A percentile compares a stretch with the other conserved stretches of the same genome.
These are phyloP conservation scores for Maniola jurtina DNA, from an alignment of 1,140 invertebrate species.

Conservation along the genomic window DNA sequence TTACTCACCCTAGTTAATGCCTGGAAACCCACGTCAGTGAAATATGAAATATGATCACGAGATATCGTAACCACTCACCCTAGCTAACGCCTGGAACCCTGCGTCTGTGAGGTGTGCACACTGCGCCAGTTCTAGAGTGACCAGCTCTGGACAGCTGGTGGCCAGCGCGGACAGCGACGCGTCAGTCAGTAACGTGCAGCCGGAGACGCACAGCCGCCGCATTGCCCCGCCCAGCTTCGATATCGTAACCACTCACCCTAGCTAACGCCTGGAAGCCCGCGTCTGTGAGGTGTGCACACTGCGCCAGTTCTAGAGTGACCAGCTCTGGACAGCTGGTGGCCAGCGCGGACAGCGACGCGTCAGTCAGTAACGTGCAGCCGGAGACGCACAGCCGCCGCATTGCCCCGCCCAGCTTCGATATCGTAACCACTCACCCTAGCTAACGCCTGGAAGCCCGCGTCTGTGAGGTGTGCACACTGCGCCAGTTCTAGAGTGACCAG, in stretches of 20 bases:
- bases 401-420: slow-evolving; percentile 81
- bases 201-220: slow-evolving; percentile 94
- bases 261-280: slow-evolving; percentile 96
- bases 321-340: slow-evolving; percentile 92
- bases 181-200: slow-evolving; percentile 95
- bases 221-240: slow-evolving; percentile 86
- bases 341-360: slow-evolving; percentile 90
- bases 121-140: slow-evolving; percentile 95
- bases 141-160: slow-evolving; percentile 90
- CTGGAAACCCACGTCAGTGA: no score
- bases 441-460: not conserved
- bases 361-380: slow-evolving; percentile 94
- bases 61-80: no score
- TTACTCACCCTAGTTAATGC: slow-evolving; percentile 1
- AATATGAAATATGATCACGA: no score
- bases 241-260: slow-evolving; percentile 82
- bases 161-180: slow-evolving; percentile 91
- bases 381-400: slow-evolving; percentile 95
- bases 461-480: no score
- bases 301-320: slow-evolving; percentile 95
- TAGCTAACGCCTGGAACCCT: slow-evolving; percentile 90
- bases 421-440: no score
- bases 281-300: slow-evolving; percentile 97
- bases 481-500: no score
- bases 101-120: slow-evolving; percentile 97